phyloP scores from a whole-genome alignment of 2,113 vertebrate species.

The Craseonycteris thonglongyai region DNA sequence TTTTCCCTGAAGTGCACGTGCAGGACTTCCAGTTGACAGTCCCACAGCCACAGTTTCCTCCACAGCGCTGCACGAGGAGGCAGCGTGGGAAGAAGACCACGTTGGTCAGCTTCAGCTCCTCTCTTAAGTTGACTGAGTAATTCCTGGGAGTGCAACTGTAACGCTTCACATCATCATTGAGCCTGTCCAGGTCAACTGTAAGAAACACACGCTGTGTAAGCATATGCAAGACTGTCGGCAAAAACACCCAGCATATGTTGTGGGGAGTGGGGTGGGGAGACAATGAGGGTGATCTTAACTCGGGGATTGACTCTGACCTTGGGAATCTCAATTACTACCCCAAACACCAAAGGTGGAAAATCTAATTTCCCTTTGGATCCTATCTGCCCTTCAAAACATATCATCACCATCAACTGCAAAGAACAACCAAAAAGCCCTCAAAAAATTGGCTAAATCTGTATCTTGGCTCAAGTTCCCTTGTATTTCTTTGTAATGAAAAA shows the following conservation, averaged over 20 bases:
- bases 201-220: slow-evolving; percentile 32
- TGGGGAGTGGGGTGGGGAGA: background rate
- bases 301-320: background rate
- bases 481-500: background rate
- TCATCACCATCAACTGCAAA: background rate
- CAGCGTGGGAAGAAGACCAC: slow-evolving; percentile 96
- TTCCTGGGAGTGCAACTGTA: slow-evolving; percentile 97
- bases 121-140: slow-evolving; percentile 92
- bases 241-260: background rate
- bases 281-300: background rate
- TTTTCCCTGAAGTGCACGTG: slow-evolving; percentile 87
- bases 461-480: background rate
- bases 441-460: background rate
- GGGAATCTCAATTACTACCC: background rate
- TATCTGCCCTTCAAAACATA: background rate
- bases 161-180: slow-evolving; percentile 93
- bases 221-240: rapidly evolving
- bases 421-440: background rate
- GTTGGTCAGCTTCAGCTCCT: slow-evolving; percentile 90
- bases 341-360: background rate
- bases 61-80: slow-evolving; percentile 94
- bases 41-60: slow-evolving; percentile 95
- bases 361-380: background rate
- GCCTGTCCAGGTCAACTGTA: slow-evolving; percentile 93
- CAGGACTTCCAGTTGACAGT: slow-evolving; percentile 90